Evolutionary conservation across 2,888 invertebrate genomes (phyloP).

Genomic region (Griposia aprilina): DNA sequence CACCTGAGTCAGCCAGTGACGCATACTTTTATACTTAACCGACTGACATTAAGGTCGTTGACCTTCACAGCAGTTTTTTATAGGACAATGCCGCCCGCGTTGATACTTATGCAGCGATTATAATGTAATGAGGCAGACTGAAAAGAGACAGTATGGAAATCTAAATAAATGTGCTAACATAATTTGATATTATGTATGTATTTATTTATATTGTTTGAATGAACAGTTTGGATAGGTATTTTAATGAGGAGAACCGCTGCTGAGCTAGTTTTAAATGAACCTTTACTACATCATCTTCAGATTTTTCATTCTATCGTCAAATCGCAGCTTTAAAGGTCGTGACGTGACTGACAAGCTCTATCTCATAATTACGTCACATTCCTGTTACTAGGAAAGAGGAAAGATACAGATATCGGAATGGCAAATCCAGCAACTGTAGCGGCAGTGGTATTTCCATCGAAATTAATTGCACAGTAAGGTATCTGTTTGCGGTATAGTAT

Average conservation of each 20-base stretch:
- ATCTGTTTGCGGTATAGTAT: not conserved
- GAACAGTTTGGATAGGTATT: not conserved
- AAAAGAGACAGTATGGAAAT: conserved; percentile 29
- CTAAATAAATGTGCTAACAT: conserved; percentile 20
- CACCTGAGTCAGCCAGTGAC: conserved; percentile 70
- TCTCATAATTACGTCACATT: not conserved
- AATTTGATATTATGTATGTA: not conserved
- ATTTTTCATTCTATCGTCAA: not conserved
- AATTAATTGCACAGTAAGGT: not conserved
- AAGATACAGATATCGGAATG: not conserved
- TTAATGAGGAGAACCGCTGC: not conserved
- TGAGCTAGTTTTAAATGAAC: not conserved
- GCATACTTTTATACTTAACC: conserved; percentile 62
- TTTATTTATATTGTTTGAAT: not conserved
- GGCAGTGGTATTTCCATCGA: not conserved
- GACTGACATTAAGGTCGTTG: conserved; percentile 66
- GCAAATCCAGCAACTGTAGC: not conserved
- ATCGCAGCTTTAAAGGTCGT: not conserved
- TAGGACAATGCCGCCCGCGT: conserved; percentile 59
- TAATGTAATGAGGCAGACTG: conserved; percentile 47
- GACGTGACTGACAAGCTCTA: not conserved
- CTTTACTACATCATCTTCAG: not conserved
- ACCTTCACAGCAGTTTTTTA: conserved; percentile 60
- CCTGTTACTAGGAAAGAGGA: not conserved
- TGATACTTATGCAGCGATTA: conserved; percentile 43